These are phyloP conservation scores for Synaphobranchus kaupii DNA, from an alignment of 2,797 vertebrate species.

Conservation along the genomic window DNA sequence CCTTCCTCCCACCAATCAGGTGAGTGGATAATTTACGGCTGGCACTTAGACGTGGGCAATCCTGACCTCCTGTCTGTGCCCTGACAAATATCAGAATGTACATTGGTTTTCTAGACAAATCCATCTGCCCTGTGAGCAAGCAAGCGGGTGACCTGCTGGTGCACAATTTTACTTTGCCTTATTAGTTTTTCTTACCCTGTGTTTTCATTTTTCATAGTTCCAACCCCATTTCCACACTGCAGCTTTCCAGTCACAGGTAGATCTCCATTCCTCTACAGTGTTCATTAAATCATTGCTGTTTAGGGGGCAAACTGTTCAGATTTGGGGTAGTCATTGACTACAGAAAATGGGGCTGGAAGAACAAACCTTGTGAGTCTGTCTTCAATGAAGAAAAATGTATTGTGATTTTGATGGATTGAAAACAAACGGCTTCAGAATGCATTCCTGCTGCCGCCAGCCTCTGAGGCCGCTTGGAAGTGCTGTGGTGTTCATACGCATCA, in stretches of 20 bases:
- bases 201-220: conserved; percentile 59
- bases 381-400: neutral
- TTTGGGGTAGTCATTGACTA: neutral
- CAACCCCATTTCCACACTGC: conserved; percentile 54
- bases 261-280: conserved; percentile 39
- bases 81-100: neutral
- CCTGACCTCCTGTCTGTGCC: neutral
- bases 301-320: neutral
- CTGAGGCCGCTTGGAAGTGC: neutral
- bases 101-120: neutral
- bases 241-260: conserved; percentile 60
- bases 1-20: conserved; percentile 66
- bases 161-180: neutral
- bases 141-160: neutral
- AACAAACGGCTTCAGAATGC: neutral
- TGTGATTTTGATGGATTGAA: neutral
- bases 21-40: conserved; percentile 47
- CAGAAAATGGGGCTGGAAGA: neutral
- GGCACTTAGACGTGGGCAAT: too few relatives aligned
- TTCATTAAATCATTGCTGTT: conserved; percentile 14
- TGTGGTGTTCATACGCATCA: neutral
- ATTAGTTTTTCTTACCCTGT: conserved; percentile 47
- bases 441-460: neutral
- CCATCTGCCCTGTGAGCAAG: neutral
- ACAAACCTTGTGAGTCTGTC: neutral